Percentiles rank a stretch among this genome's conserved stretches.
phyloP scores from a whole-genome alignment of 2,888 invertebrate species.

The Chrysolina oricalcia region DNA sequence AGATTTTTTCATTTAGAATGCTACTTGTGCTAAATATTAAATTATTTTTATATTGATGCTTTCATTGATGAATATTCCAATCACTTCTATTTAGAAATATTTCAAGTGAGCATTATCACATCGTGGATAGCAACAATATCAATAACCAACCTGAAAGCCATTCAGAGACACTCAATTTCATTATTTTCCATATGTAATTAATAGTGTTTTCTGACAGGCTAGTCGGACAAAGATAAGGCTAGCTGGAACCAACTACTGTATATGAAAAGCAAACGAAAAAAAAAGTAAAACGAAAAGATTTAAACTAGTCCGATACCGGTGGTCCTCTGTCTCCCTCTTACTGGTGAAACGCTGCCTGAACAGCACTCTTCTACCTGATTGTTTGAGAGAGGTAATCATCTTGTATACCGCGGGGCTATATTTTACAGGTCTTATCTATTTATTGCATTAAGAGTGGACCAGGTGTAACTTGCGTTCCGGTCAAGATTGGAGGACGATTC shows the following conservation, averaged over 20 bases:
- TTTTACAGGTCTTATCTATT: conserved; percentile 68
- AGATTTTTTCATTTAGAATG: too few species aligned
- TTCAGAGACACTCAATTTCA: conserved; percentile 46
- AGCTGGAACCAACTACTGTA: conserved; percentile 54
- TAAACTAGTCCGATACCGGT: conserved; percentile 54
- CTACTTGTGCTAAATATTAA: too few species aligned
- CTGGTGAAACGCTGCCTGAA: not conserved
- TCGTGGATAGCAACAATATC: conserved; percentile 32
- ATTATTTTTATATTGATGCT: too few species aligned
- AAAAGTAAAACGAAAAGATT: conserved; percentile 37
- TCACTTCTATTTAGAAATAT: too few species aligned
- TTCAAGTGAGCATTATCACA: not conserved
- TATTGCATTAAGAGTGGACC: conserved; percentile 64
- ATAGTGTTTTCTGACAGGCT: conserved; percentile 54
- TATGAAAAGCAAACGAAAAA: conserved; percentile 46
- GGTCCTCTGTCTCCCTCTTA: conserved; percentile 34
- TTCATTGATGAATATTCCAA: too few species aligned
- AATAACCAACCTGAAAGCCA: conserved; percentile 27
- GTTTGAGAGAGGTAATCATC: conserved; percentile 63
- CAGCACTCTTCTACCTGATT: conserved; percentile 53
- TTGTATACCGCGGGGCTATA: conserved; percentile 64
- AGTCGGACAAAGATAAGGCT: conserved; percentile 56
- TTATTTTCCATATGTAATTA: conserved; percentile 50
- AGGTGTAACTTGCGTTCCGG: conserved; percentile 36
- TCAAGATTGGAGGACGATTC: conserved; percentile 20